Evolutionary conservation across 2,888 invertebrate genomes (phyloP).

Genomic region (Podabrus alpinus): DNA sequence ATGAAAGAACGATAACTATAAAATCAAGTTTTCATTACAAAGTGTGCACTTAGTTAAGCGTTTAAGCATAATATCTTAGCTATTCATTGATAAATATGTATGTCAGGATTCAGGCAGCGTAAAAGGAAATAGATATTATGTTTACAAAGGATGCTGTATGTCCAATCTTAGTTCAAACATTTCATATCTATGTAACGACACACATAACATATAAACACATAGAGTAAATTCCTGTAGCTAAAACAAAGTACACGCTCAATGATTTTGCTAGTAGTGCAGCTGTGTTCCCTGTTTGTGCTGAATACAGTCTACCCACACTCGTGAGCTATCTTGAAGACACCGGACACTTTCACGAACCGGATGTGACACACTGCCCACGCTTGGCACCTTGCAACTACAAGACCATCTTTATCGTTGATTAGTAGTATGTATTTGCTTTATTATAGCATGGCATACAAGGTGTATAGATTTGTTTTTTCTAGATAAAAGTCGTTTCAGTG

Average conservation of each 20-base stretch:
- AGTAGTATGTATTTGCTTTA: slow-evolving; percentile 1
- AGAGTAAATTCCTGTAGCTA: slow-evolving; percentile 19
- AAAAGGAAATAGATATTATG: neutral
- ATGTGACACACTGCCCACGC: slow-evolving; percentile 30
- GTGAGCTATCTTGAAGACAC: slow-evolving; percentile 26
- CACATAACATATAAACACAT: slow-evolving; percentile 4
- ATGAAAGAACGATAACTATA: slow-evolving; percentile 10
- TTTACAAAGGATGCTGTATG: neutral
- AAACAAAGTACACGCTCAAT: slow-evolving; percentile 29
- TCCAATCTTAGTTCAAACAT: slow-evolving; percentile 3
- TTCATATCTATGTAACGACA: slow-evolving; percentile 23
- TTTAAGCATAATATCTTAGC: neutral
- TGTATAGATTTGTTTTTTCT: neutral
- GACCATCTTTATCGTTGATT: neutral
- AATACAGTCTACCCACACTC: slow-evolving; percentile 23
- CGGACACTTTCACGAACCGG: slow-evolving; percentile 31
- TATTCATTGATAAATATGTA: neutral
- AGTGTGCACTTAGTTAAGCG: neutral
- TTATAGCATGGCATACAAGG: neutral
- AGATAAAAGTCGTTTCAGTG: neutral
- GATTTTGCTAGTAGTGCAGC: slow-evolving; percentile 27
- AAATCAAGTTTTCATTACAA: neutral
- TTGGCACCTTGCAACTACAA: slow-evolving; percentile 23
- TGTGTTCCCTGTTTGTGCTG: slow-evolving; percentile 28
- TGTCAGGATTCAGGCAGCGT: neutral